Base-by-base conservation (phyloP, 2,797 vertebrate species). In the Hylomyscus alleni region DNA sequence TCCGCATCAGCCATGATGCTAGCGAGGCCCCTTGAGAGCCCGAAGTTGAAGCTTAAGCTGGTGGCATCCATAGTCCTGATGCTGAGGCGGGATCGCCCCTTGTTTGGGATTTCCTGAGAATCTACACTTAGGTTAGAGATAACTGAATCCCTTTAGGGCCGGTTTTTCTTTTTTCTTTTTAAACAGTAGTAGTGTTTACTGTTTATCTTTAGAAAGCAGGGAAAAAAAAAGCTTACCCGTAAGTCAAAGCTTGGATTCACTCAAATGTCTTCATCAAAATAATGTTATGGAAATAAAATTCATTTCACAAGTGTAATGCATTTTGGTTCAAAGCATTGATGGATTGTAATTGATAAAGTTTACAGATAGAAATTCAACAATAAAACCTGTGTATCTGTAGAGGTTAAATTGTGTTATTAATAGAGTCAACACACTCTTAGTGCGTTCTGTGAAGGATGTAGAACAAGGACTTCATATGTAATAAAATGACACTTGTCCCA, bases 1-100 rank as follows among this genome's bases (percentile, higher is more conserved):
- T 93, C 97, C 91, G 97, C 97, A 93, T 93, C 97, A 97, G 98
- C 98, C 98, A 97, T 98, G 97, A 98, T 98, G 97, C 96, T 96
- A 80, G 91, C 77, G 89, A 96, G 92, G 96, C 94, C 95, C 50
- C 82, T 89, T 47, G 13, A 0, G 90, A 81, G 93, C 87, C 83
- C 29, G 3, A 72, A 97, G 95, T 96, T 95, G 95, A 84, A 86
- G 95, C 29, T 78, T 87, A 1, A n/a, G 58, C 86, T 11, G 89
- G 83, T 58, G 19, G 62, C 80, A 26, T 14, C n/a, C 58, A 60
- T 47, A 73, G 47, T 85, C 77, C 72, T 17, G 82, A 77, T 72
- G 44, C 60, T 19, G 31, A 50, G 94, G 90, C 62, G 37, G 86
- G 93, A 77, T 95, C 91, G 40, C 73, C 54, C 81, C 90, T 76